These are phyloP conservation scores for Periophthalmodon schlosseri DNA, from an alignment of 2,113 vertebrate species.

Conservation along the genomic window DNA sequence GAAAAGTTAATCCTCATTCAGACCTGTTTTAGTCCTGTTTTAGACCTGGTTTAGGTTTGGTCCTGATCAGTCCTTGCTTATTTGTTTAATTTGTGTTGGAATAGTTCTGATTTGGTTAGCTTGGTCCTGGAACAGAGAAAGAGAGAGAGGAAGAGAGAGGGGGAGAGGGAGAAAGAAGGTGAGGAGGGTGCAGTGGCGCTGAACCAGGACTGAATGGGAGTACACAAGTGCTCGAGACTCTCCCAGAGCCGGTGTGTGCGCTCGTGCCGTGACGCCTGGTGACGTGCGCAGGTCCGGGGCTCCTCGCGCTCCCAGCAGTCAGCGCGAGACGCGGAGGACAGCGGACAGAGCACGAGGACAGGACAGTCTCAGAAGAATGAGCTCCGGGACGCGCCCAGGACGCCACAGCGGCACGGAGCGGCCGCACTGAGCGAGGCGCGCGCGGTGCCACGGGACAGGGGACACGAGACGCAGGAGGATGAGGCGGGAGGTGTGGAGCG, in stretches of 20 bases:
- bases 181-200: not conserved
- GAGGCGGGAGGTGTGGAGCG: conserved; percentile 81
- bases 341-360: conserved; percentile 10
- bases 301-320: conserved; percentile 34
- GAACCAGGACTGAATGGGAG: not conserved
- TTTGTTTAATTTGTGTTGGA: too few relatives aligned
- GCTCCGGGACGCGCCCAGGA: conserved; percentile 54
- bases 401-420: conserved; percentile 46
- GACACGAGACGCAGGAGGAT: conserved; percentile 86
- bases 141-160: not conserved
- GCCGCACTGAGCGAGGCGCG: conserved; percentile 69
- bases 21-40: too few relatives aligned
- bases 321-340: conserved; percentile 24
- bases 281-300: conserved; percentile 16
- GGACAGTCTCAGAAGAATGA: conserved; percentile 49
- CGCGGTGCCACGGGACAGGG: conserved; percentile 76
- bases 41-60: too few relatives aligned
- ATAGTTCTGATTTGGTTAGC: too few relatives aligned
- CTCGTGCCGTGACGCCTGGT: not conserved
- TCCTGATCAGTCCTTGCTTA: too few relatives aligned
- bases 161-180: too few relatives aligned
- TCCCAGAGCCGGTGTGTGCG: not conserved
- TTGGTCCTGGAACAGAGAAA: too few relatives aligned
- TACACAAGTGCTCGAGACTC: not conserved
- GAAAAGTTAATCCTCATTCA: too few relatives aligned